Conservation (phyloP, 2,888 invertebrate genomes). For the Callosobruchus maculatus region DNA sequence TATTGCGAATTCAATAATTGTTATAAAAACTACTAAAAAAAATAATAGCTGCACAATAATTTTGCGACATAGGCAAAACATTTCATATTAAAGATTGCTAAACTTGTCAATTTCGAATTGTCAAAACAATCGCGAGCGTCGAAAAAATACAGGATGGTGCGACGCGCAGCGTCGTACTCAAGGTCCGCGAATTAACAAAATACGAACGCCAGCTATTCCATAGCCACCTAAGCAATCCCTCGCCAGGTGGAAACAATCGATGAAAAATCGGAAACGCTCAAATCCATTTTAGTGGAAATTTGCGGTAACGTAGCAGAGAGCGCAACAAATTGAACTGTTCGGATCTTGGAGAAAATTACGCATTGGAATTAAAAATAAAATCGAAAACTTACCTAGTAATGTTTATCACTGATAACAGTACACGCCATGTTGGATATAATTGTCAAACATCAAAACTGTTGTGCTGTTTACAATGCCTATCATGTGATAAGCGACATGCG, state of each 20-base stretch:
- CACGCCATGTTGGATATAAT: constrained; percentile 39
- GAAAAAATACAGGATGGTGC: not conserved
- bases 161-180: not conserved
- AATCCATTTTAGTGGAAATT: constrained; percentile 2
- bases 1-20: not conserved
- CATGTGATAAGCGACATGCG: constrained; percentile 30
- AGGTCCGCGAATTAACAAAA: not conserved
- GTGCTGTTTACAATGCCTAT: constrained; percentile 34
- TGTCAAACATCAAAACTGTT: constrained; percentile 35
- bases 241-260: constrained; percentile 21
- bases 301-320: not conserved
- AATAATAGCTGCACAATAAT: not conserved
- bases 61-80: not conserved
- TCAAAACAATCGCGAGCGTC: not conserved
- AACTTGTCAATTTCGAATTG: not conserved
- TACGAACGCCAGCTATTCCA: not conserved
- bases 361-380: constrained; percentile 13
- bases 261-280: constrained; percentile 3
- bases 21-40: not conserved
- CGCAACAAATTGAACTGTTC: not conserved
- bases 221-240: constrained; percentile 21
- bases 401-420: constrained; percentile 36
- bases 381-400: constrained; percentile 34
- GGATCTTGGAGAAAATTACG: constrained; percentile 3
- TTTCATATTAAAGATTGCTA: not conserved